Evolutionary conservation across 2,888 invertebrate species (phyloP).

Genomic region (Blastobasis adustella): DNA sequence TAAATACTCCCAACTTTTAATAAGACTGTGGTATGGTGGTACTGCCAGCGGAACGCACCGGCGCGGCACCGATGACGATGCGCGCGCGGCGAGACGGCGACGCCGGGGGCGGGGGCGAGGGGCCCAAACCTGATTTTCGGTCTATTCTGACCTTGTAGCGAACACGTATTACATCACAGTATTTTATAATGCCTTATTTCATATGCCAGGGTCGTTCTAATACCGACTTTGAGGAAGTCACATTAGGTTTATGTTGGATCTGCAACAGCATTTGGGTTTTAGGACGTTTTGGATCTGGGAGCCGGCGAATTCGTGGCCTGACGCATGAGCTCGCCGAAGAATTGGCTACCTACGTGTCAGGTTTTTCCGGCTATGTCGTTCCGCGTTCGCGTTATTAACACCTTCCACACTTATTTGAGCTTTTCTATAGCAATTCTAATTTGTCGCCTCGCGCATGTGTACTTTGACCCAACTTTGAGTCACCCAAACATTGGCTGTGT

Average conservation of each 20-base stretch:
- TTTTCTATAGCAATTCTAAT: slow-evolving; percentile 15
- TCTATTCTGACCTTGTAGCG: slow-evolving; percentile 69
- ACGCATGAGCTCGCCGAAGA: slow-evolving; percentile 40
- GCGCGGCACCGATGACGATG: slow-evolving; percentile 8
- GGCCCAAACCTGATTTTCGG: slow-evolving; percentile 69
- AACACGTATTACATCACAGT: slow-evolving; percentile 66
- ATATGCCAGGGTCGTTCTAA: slow-evolving; percentile 2
- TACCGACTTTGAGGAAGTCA: too few relatives aligned
- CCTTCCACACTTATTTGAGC: slow-evolving; percentile 15
- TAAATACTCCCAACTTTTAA: too few relatives aligned
- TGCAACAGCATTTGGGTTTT: slow-evolving; percentile 2
- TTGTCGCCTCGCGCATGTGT: slow-evolving; percentile 20
- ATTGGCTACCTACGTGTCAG: slow-evolving; percentile 52
- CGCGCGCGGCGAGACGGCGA: slow-evolving; percentile 2
- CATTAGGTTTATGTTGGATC: too few relatives aligned
- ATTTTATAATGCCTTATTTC: slow-evolving; percentile 55
- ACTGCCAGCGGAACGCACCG: slow-evolving; percentile 18
- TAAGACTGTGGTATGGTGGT: background rate
- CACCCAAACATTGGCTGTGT: slow-evolving; percentile 1
- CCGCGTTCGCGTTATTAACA: slow-evolving; percentile 45
- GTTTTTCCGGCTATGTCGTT: slow-evolving; percentile 67
- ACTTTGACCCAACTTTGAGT: slow-evolving; percentile 6
- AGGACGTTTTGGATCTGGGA: slow-evolving; percentile 17
- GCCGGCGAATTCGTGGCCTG: slow-evolving; percentile 23
- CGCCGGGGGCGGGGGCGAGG: slow-evolving; percentile 23